Conservation (phyloP, 1,140 invertebrate genomes). For the Macrosteles quadrilineatus region DNA sequence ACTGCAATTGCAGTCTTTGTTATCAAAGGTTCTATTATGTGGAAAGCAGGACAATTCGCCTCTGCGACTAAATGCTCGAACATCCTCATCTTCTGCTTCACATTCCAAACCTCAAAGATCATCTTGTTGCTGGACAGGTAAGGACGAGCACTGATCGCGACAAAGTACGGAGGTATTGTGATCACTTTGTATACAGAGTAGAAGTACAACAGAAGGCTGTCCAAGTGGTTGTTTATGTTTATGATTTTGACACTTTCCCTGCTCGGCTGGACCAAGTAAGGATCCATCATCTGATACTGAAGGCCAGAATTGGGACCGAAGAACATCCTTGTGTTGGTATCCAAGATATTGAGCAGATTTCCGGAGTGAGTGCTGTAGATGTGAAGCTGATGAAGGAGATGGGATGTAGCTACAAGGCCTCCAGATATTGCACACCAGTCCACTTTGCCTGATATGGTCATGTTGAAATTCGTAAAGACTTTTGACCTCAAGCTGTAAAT, state of each 20-base stretch:
- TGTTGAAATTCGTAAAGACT: background rate
- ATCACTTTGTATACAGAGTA: constrained; percentile 15
- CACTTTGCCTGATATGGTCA: constrained; percentile 10
- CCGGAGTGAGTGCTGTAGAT: background rate
- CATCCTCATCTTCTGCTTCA: constrained; percentile 10
- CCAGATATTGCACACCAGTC: constrained; percentile 14
- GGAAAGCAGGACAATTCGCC: constrained; percentile 2
- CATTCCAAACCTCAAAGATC: constrained; percentile 1
- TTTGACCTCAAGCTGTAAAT: background rate
- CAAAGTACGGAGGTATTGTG: background rate
- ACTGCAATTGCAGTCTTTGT: background rate
- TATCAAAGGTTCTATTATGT: background rate
- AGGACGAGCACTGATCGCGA: constrained; percentile 7
- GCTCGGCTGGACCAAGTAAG: constrained; percentile 8
- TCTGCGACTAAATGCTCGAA: constrained; percentile 5
- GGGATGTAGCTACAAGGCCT: background rate
- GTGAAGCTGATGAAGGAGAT: constrained; percentile 15
- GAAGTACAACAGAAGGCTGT: background rate
- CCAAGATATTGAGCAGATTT: constrained; percentile 3
- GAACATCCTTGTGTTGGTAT: constrained; percentile 1
- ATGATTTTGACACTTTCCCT: constrained; percentile 13
- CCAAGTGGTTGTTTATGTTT: background rate
- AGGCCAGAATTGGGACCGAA: constrained; percentile 12
- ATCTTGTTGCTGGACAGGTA: constrained; percentile 12
- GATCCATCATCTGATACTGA: background rate